These are phyloP conservation scores for Pseudorhiza aurosa DNA, from an alignment of 30 jellyfish, hydroid and myxozoan genomes.

Conservation along the genomic window DNA sequence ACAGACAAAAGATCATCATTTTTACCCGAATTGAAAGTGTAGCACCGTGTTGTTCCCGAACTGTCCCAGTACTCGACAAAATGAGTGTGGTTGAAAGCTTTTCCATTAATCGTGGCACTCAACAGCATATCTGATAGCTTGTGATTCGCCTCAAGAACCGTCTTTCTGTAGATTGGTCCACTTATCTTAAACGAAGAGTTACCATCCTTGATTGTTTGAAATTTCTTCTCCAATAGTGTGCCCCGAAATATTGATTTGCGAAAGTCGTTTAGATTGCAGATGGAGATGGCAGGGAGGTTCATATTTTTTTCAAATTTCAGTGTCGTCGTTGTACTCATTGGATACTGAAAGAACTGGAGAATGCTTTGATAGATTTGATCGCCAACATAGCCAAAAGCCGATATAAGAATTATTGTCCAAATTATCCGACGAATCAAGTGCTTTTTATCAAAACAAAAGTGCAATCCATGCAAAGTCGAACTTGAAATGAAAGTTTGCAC, in stretches of 20 bases:
- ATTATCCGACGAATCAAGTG: slow-evolving; percentile 80
- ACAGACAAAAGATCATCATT: slow-evolving; percentile 29
- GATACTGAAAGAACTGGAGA: slow-evolving; percentile 63
- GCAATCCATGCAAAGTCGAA: slow-evolving; percentile 91
- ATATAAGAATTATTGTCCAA: slow-evolving; percentile 75
- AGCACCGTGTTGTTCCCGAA: slow-evolving; percentile 82
- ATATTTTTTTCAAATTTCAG: slow-evolving; percentile 31
- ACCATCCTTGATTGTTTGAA: background rate
- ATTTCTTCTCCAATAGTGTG: slow-evolving; percentile 30
- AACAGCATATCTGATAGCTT: slow-evolving; percentile 74
- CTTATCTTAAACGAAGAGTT: background rate
- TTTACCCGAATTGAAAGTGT: slow-evolving; percentile 88
- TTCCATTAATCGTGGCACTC: slow-evolving; percentile 15
- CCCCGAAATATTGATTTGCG: slow-evolving; percentile 53
- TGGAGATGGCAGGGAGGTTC: slow-evolving; percentile 92
- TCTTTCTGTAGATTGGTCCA: slow-evolving; percentile 58
- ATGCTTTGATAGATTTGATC: slow-evolving; percentile 81
- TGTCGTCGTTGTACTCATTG: slow-evolving; percentile 88
- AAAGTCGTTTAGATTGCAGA: slow-evolving; percentile 85
- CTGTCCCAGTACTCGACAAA: slow-evolving; percentile 68
- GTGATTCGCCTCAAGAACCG: slow-evolving; percentile 67
- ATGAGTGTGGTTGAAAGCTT: slow-evolving; percentile 26
- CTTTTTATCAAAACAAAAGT: slow-evolving; percentile 82
- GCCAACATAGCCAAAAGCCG: slow-evolving; percentile 75
- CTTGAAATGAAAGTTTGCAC: slow-evolving; percentile 48